phyloP scores from a whole-genome alignment of 1,140 invertebrate species.

The Meloidogyne exigua region DNA sequence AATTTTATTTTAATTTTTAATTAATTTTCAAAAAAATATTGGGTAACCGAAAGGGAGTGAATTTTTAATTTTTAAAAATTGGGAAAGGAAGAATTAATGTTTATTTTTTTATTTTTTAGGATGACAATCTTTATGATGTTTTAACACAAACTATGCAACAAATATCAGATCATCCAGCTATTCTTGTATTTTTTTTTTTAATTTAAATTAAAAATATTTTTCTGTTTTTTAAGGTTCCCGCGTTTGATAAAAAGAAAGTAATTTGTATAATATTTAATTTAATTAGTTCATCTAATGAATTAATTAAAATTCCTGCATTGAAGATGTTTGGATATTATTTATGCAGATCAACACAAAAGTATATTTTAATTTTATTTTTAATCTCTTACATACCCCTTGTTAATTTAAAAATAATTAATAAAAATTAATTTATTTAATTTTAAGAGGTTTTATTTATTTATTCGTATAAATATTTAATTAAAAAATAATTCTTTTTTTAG shows the following conservation, averaged over 20 bases:
- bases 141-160: slow-evolving; percentile 91
- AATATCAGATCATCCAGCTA: slow-evolving; percentile 95
- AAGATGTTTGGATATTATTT: slow-evolving; percentile 91
- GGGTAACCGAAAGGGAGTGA: too few relatives aligned
- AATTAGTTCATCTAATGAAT: slow-evolving; percentile 86
- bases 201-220: neutral
- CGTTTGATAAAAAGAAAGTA: slow-evolving; percentile 94
- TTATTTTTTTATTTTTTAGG: slow-evolving; percentile 68
- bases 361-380: slow-evolving; percentile 43
- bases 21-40: too few relatives aligned
- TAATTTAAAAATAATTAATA: too few relatives aligned
- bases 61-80: neutral
- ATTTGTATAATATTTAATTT: slow-evolving; percentile 92
- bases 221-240: slow-evolving; percentile 72
- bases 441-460: too few relatives aligned
- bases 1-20: too few relatives aligned
- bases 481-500: too few relatives aligned
- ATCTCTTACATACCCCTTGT: too few relatives aligned
- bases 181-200: slow-evolving; percentile 70
- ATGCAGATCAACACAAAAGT: slow-evolving; percentile 90
- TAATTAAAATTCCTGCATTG: slow-evolving; percentile 88
- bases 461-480: too few relatives aligned
- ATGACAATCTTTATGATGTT: slow-evolving; percentile 97
- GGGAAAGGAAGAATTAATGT: too few relatives aligned
- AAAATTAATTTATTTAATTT: too few relatives aligned